phyloP scores from a whole-genome alignment of 2,797 vertebrate genomes.

The Sitta carolinensis region DNA sequence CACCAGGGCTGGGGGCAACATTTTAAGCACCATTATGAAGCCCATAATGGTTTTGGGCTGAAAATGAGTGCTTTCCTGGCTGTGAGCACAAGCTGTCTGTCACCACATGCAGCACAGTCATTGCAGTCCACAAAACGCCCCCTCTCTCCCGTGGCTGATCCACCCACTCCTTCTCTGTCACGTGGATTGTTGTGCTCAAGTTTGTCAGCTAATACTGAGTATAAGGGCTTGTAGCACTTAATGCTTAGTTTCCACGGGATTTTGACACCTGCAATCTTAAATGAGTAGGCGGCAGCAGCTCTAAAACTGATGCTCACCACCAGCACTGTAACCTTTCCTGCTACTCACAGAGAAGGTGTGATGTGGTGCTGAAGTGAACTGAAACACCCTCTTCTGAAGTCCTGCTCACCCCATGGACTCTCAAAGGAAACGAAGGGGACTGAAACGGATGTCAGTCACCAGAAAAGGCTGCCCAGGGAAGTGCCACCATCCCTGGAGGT shows the following conservation, averaged over 20 bases:
- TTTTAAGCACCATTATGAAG: not conserved
- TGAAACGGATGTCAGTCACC: not conserved
- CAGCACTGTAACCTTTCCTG: not conserved
- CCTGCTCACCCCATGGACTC: not conserved
- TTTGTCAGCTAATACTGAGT: not conserved
- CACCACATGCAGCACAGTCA: not conserved
- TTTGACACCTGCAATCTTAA: not conserved
- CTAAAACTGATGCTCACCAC: not conserved
- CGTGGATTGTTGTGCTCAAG: not conserved
- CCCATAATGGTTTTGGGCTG: not conserved
- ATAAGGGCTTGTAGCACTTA: not conserved
- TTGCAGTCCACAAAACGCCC: not conserved
- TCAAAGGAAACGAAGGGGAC: not conserved
- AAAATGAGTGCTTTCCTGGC: not conserved
- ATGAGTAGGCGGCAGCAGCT: not conserved
- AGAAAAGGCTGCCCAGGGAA: not conserved
- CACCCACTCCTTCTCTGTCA: not conserved
- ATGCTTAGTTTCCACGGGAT: not conserved
- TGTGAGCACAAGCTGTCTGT: not conserved
- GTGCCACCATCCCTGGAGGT: not conserved
- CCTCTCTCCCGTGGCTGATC: not conserved
- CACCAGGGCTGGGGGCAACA: not conserved
- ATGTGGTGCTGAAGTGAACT: not conserved
- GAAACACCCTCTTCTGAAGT: not conserved
- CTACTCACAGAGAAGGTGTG: not conserved